These are phyloP conservation scores for Dicranocentrus wangi DNA, from an alignment of 2,888 invertebrate species.

Conservation along the genomic window DNA sequence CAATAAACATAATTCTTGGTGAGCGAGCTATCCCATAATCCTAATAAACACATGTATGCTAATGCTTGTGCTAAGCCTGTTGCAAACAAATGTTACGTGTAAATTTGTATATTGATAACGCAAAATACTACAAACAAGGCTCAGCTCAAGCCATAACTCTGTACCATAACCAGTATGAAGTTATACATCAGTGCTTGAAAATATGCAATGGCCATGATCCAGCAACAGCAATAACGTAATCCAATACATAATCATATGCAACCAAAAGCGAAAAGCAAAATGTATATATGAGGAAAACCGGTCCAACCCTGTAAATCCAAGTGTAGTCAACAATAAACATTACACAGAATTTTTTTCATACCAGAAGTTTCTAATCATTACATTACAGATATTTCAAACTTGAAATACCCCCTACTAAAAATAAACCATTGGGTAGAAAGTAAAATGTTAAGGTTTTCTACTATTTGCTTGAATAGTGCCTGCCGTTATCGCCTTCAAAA, in stretches of 20 bases:
- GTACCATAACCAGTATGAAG: neutral
- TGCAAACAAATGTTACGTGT: slow-evolving; percentile 45
- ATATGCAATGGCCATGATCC: slow-evolving; percentile 37
- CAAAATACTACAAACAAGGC: neutral
- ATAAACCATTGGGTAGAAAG: slow-evolving; percentile 5
- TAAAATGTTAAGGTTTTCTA: neutral
- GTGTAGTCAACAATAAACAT: slow-evolving; percentile 17
- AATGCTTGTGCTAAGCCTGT: slow-evolving; percentile 33
- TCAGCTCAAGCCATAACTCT: neutral
- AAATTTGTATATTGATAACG: neutral
- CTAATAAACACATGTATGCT: slow-evolving; percentile 57
- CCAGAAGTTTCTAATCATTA: slow-evolving; percentile 19
- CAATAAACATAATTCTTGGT: slow-evolving; percentile 54
- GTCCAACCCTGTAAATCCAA: neutral
- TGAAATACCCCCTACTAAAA: slow-evolving; percentile 27
- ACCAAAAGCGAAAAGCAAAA: neutral
- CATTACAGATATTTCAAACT: slow-evolving; percentile 22
- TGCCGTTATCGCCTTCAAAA: neutral
- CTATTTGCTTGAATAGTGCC: neutral
- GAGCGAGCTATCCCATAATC: slow-evolving; percentile 29
- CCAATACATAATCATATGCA: slow-evolving; percentile 17
- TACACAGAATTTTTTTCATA: slow-evolving; percentile 1
- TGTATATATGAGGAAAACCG: neutral
- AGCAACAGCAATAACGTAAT: slow-evolving; percentile 21
- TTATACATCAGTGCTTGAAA: neutral